These are phyloP conservation scores for Saguinus midas DNA, from an alignment of 2,113 vertebrate genomes.

Conservation along the genomic window DNA sequence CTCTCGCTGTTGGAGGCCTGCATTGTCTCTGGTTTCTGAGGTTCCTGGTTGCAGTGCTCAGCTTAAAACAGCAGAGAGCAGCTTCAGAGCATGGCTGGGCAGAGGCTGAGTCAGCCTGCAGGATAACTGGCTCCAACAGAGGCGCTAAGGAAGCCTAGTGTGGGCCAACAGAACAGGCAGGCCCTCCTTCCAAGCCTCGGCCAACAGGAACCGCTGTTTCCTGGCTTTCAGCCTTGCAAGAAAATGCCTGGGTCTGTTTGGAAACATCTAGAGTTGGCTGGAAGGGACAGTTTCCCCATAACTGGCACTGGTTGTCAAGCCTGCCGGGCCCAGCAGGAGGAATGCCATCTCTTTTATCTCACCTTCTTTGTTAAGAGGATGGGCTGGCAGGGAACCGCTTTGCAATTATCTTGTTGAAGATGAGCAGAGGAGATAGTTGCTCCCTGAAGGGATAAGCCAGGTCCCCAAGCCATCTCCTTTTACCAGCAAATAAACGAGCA, in stretches of 20 bases:
- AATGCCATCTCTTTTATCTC: background rate
- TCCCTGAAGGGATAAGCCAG: background rate
- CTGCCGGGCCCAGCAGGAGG: background rate
- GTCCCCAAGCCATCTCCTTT: background rate
- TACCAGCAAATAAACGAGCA: background rate
- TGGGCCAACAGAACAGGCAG: rapidly evolving
- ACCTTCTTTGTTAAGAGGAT: background rate
- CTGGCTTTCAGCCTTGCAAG: background rate
- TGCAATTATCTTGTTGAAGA: background rate
- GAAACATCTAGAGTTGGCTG: background rate
- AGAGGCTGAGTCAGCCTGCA: rapidly evolving
- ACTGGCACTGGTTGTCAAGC: background rate
- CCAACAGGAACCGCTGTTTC: background rate
- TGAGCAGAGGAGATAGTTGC: background rate
- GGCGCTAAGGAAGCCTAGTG: rapidly evolving
- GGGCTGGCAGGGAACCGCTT: background rate
- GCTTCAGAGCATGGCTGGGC: background rate
- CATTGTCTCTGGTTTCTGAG: background rate
- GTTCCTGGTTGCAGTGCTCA: background rate
- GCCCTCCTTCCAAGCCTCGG: background rate
- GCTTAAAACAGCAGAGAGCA: constrained; percentile 30
- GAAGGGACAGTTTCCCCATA: background rate
- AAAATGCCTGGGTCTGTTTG: background rate
- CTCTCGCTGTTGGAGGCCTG: background rate
- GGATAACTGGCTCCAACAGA: background rate